Conservation (phyloP, 2,113 vertebrate genomes). For the Malurus alboscapulatus region DNA sequence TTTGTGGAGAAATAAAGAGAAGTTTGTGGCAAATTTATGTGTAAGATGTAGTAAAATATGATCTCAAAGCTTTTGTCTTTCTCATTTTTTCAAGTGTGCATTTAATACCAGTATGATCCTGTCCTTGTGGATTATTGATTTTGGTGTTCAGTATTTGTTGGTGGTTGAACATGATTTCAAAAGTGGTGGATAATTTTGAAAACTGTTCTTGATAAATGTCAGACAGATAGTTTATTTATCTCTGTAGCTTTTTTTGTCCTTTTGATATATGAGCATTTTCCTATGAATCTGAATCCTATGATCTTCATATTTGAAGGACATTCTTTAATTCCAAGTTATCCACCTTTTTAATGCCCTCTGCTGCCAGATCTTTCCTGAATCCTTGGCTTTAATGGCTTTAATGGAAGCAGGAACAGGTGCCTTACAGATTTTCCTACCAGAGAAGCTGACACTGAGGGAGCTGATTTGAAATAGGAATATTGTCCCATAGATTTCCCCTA, state of each 20-base stretch:
- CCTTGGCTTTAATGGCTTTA: background rate
- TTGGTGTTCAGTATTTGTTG: background rate
- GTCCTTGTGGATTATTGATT: background rate
- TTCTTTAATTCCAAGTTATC: background rate
- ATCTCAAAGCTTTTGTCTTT: background rate
- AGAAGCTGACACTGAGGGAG: background rate
- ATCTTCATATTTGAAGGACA: background rate
- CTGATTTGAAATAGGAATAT: background rate
- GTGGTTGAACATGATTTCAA: background rate
- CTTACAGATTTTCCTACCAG: background rate
- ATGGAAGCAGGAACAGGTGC: background rate
- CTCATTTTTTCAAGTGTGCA: background rate
- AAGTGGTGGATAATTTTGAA: background rate
- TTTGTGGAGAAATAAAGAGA: background rate
- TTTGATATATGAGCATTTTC: background rate
- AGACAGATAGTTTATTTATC: background rate
- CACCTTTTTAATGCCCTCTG: background rate
- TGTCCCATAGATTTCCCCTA: background rate
- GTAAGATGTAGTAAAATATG: background rate
- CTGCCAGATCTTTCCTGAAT: background rate
- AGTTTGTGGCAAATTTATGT: background rate
- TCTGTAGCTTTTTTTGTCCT: background rate
- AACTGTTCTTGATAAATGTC: background rate
- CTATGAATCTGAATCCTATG: background rate
- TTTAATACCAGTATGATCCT: background rate